These are phyloP conservation scores for Sphinx pinastri DNA, from an alignment of 2,888 invertebrate species.

Conservation along the genomic window DNA sequence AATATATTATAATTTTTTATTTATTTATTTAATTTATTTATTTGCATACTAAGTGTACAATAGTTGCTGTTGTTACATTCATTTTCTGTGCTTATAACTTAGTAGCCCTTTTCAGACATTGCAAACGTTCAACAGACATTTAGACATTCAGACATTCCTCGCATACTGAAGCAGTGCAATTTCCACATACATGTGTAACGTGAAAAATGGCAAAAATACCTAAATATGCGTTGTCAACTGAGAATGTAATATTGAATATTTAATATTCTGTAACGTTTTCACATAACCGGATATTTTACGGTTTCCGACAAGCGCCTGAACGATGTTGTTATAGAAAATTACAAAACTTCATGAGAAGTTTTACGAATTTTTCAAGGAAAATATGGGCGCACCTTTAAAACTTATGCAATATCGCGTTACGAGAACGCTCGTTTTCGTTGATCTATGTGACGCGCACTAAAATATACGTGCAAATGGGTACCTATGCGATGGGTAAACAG, in stretches of 20 bases:
- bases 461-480: background rate
- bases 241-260: conserved; percentile 14
- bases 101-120: no score
- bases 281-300: conserved; percentile 18
- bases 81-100: no score
- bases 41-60: no score
- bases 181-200: no score
- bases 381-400: conserved; percentile 43
- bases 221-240: background rate
- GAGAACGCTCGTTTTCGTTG: conserved; percentile 21
- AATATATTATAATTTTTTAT: no score
- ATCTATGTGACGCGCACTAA: conserved; percentile 22
- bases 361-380: conserved; percentile 45
- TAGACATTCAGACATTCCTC: no score
- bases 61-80: no score
- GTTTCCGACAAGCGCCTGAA: conserved; percentile 18
- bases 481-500: background rate
- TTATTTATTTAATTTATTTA: no score
- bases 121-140: no score
- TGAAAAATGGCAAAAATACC: background rate
- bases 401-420: conserved; percentile 37
- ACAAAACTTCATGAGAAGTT: conserved; percentile 45
- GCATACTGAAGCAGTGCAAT: no score
- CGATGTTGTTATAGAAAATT: conserved; percentile 38
- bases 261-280: conserved; percentile 3